A percentile compares a stretch with the other conserved stretches of the same genome.
These are phyloP conservation scores for Dolomedes plantarius DNA, from an alignment of 2,888 invertebrate species.

Conservation along the genomic window DNA sequence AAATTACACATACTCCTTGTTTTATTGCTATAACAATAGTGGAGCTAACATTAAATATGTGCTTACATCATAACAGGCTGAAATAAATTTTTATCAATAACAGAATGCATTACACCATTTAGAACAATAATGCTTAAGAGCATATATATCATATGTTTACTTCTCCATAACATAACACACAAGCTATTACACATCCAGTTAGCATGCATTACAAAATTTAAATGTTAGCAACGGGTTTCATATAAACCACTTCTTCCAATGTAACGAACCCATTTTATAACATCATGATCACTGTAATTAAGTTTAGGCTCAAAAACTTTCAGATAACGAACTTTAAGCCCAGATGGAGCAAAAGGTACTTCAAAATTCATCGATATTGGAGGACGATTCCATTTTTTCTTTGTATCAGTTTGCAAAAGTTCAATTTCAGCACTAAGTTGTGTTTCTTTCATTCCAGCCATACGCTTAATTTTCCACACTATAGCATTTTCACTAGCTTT, in stretches of 20 bases:
- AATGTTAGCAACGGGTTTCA: constrained; percentile 93
- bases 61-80: constrained; percentile 67
- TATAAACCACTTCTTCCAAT: constrained; percentile 99
- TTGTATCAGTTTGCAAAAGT: constrained; percentile 94
- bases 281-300: constrained; percentile 99
- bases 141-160: constrained; percentile 35
- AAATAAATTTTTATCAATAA: constrained; percentile 57
- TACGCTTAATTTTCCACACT: constrained; percentile 86
- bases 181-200: constrained; percentile 62
- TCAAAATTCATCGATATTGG: constrained; percentile 99
- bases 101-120: constrained; percentile 62
- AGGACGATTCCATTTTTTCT: constrained; percentile 99
- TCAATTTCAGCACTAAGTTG: constrained; percentile 99
- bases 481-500: constrained; percentile 99
- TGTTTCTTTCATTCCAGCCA: constrained; percentile 96
- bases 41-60: constrained; percentile 70
- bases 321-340: constrained; percentile 98
- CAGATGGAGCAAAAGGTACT: constrained; percentile 98
- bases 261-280: constrained; percentile 99
- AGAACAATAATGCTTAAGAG: constrained; percentile 55
- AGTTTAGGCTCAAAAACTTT: constrained; percentile 99
- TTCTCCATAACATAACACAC: constrained; percentile 56
- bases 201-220: constrained; percentile 58
- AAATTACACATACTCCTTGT: constrained; percentile 4
- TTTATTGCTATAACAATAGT: constrained; percentile 70